Evolutionary conservation across 2,888 invertebrate species (phyloP).

Genomic region (Carabus problematicus): DNA sequence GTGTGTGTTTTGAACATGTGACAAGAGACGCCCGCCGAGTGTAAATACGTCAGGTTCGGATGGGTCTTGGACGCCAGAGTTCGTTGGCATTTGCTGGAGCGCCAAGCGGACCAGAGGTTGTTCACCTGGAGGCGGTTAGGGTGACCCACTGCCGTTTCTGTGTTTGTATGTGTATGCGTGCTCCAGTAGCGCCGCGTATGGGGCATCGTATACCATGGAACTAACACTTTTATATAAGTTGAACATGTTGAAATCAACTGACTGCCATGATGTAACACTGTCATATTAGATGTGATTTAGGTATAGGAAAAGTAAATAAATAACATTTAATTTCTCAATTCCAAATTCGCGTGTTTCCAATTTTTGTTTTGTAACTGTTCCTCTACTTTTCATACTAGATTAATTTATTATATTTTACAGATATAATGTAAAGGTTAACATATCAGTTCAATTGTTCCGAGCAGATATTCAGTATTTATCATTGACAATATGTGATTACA

Average conservation of each 20-base stretch:
- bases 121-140: constrained; percentile 16
- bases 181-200: constrained; percentile 7
- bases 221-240: neutral
- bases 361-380: too few species aligned
- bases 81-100: constrained; percentile 20
- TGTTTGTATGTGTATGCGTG: neutral
- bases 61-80: constrained; percentile 19
- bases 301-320: neutral
- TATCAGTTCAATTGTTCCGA: too few species aligned
- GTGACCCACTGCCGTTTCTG: constrained; percentile 19
- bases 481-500: too few species aligned
- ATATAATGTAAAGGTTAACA: too few species aligned
- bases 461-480: too few species aligned
- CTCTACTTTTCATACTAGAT: too few species aligned
- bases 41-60: constrained; percentile 5
- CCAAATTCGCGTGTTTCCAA: too few species aligned
- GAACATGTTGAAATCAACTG: neutral
- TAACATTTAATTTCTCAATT: too few species aligned
- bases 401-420: too few species aligned
- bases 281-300: neutral
- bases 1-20: too few species aligned
- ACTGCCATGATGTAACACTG: constrained; percentile 1
- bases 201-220: constrained; percentile 3
- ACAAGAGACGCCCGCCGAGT: too few species aligned
- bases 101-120: constrained; percentile 19